A percentile compares a stretch with the other conserved stretches of the same genome.
These are phyloP conservation scores for Neogobius melanostomus DNA, from an alignment of 2,113 vertebrate species.

Conservation along the genomic window DNA sequence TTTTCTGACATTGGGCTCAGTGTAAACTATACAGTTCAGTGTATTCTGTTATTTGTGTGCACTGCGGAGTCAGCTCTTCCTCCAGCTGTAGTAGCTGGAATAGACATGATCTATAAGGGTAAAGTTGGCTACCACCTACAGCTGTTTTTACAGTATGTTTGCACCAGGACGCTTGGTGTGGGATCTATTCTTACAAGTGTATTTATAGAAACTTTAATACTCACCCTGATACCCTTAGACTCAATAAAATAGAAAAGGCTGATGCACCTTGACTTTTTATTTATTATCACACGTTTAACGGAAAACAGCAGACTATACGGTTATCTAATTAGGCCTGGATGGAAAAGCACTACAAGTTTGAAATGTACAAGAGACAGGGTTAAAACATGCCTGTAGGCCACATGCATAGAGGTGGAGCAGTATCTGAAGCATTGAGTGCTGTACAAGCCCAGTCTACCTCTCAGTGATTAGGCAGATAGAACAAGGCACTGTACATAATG, in stretches of 20 bases:
- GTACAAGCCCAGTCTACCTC: constrained; percentile 52
- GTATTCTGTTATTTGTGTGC: neutral
- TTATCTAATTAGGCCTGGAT: constrained; percentile 62
- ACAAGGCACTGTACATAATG: constrained; percentile 47
- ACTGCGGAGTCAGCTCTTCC: constrained; percentile 51
- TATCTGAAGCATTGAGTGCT: constrained; percentile 58
- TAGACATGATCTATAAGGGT: constrained; percentile 6
- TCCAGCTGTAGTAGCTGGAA: constrained; percentile 31
- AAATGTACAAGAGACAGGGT: constrained; percentile 66
- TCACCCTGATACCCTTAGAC: constrained; percentile 39
- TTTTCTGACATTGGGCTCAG: constrained; percentile 20
- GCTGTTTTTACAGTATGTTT: constrained; percentile 20
- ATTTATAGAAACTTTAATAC: neutral
- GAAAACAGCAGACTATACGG: constrained; percentile 66
- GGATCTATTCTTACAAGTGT: neutral
- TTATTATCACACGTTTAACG: constrained; percentile 73
- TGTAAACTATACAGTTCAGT: constrained; percentile 13
- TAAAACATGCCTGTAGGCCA: constrained; percentile 72
- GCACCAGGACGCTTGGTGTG: constrained; percentile 22
- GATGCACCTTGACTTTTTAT: constrained; percentile 76
- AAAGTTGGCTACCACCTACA: neutral
- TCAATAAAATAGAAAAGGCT: constrained; percentile 58
- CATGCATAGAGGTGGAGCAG: constrained; percentile 72
- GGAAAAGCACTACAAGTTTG: constrained; percentile 71
- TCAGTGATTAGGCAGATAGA: constrained; percentile 47